These are phyloP conservation scores for Tonatia bakeri DNA, from an alignment of 2,113 vertebrate species.

Conservation along the genomic window DNA sequence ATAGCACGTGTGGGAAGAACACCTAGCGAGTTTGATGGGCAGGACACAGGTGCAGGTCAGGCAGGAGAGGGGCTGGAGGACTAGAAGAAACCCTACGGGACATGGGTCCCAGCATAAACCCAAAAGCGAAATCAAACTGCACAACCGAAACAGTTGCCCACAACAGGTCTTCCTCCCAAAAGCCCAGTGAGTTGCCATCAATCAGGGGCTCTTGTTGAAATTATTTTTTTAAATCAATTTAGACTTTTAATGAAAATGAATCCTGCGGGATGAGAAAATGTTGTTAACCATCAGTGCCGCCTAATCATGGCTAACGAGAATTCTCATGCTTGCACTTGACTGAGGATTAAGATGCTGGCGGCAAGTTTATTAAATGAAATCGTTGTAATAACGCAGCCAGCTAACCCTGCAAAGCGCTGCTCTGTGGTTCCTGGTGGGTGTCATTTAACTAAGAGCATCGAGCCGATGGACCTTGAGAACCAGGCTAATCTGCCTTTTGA, in stretches of 20 bases:
- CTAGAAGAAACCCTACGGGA: background rate
- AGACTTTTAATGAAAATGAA: constrained; percentile 59
- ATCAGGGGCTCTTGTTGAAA: background rate
- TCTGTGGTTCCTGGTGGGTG: background rate
- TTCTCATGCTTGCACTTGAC: constrained; percentile 29
- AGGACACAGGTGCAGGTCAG: background rate
- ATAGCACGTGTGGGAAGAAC: background rate
- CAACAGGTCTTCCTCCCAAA: background rate
- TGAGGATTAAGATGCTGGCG: constrained; percentile 34
- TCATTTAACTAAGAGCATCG: background rate
- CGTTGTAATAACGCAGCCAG: background rate
- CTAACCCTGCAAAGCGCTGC: background rate
- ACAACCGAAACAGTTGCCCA: background rate
- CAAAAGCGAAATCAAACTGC: background rate
- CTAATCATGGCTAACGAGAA: constrained; percentile 35
- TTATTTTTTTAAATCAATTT: constrained; percentile 42
- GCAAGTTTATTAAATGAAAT: constrained; percentile 42
- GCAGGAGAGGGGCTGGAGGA: background rate
- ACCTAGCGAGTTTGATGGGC: background rate
- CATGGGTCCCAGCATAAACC: background rate
- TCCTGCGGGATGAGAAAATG: constrained; percentile 40
- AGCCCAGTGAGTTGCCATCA: background rate
- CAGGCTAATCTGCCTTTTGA: constrained; percentile 26
- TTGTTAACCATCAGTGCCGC: background rate
- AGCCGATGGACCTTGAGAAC: background rate